phyloP scores from a whole-genome alignment of 2,797 vertebrate genomes.

The Poecile montanus region DNA sequence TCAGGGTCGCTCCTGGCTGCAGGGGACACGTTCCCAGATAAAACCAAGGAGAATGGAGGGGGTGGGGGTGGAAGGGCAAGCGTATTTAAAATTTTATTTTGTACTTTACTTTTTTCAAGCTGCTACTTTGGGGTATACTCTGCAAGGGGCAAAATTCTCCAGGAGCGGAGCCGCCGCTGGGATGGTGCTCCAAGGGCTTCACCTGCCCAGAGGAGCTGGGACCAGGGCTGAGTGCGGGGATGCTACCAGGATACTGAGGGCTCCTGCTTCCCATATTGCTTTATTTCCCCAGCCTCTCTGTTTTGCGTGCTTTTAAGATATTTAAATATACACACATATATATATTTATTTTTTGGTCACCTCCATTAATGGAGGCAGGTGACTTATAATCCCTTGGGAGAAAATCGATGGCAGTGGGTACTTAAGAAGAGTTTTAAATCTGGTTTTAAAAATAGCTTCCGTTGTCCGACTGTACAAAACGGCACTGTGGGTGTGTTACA shows the following conservation, averaged over 20 bases:
- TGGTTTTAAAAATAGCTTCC: background rate
- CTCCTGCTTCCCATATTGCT: background rate
- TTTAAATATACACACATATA: background rate
- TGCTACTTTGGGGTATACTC: background rate
- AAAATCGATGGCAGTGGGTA: background rate
- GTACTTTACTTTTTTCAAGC: background rate
- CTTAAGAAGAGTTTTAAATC: background rate
- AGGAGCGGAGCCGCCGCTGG: background rate
- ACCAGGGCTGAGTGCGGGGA: background rate
- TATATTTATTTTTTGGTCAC: background rate
- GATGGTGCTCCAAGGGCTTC: background rate
- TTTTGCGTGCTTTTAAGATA: background rate
- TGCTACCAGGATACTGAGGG: background rate
- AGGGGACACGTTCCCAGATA: background rate
- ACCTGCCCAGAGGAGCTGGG: background rate
- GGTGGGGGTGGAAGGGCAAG: fast-evolving
- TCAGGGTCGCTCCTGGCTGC: background rate
- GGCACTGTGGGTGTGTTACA: background rate
- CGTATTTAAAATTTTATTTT: background rate
- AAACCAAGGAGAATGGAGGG: background rate
- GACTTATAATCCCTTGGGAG: background rate
- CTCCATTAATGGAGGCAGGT: background rate
- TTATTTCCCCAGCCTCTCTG: background rate
- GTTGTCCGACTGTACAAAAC: background rate
- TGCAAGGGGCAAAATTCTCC: background rate